Conservation (phyloP, 64 coral and sea anemone species). For the Stylophora pistillata region DNA sequence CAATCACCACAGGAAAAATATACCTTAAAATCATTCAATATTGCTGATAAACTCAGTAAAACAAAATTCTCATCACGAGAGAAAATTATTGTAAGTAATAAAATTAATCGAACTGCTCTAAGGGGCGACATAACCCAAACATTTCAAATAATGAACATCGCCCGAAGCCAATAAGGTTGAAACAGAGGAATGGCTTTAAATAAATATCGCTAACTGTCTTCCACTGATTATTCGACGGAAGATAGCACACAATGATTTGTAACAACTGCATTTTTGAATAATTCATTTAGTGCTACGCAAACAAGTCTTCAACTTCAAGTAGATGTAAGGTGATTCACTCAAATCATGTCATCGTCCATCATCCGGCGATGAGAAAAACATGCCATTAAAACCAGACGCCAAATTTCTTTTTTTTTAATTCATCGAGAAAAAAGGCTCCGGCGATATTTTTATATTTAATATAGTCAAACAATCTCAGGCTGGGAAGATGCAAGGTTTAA, state of each 20-base stretch:
- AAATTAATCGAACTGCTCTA: neutral
- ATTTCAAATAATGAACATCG: neutral
- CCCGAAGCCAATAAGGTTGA: neutral
- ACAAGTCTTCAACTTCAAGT: neutral
- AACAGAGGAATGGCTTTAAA: neutral
- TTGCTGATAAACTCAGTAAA: neutral
- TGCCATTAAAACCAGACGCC: neutral
- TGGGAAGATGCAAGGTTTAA: neutral
- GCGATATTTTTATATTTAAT: too few species aligned
- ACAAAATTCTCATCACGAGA: constrained; percentile 1
- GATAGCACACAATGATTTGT: neutral
- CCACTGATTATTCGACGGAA: neutral
- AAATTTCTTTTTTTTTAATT: too few species aligned
- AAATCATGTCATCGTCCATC: neutral
- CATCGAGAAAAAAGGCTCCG: too few species aligned
- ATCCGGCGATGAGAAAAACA: neutral
- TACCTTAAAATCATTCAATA: neutral
- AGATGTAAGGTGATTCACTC: neutral
- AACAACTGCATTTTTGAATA: neutral
- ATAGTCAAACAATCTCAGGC: too few species aligned
- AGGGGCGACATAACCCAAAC: neutral
- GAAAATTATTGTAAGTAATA: neutral
- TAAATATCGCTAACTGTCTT: neutral
- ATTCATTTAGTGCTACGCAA: neutral
- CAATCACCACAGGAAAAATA: neutral